Evolutionary conservation across 2,888 invertebrate genomes (phyloP).

Genomic region (Parnassius glacialis): DNA sequence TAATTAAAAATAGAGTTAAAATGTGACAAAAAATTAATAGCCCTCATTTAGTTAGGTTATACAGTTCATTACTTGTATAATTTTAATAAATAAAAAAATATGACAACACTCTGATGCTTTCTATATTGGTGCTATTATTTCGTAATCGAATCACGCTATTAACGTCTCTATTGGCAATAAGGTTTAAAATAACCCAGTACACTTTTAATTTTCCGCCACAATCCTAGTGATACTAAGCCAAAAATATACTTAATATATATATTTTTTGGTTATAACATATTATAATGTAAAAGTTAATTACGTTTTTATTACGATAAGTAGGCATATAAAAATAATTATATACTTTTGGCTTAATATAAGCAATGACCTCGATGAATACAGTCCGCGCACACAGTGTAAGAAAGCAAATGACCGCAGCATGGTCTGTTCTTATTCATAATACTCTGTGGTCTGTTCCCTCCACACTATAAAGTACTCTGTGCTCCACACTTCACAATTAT

Average conservation of each 20-base stretch:
- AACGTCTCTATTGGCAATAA: slow-evolving; percentile 45
- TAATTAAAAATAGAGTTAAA: too few species aligned
- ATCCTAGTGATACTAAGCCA: slow-evolving; percentile 23
- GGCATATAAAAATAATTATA: slow-evolving; percentile 25
- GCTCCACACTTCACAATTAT: neutral
- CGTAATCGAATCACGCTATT: slow-evolving; percentile 35
- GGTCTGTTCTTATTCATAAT: too few species aligned
- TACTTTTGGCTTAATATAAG: slow-evolving; percentile 23
- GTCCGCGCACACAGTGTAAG: slow-evolving; percentile 7
- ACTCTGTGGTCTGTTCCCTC: too few species aligned
- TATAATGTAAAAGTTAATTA: neutral
- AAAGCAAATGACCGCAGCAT: slow-evolving; percentile 1
- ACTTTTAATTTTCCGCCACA: slow-evolving; percentile 6
- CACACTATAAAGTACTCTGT: too few species aligned
- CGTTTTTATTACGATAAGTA: slow-evolving; percentile 6
- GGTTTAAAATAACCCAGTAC: slow-evolving; percentile 42
- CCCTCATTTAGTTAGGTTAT: too few species aligned
- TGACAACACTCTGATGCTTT: neutral
- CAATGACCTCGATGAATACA: slow-evolving; percentile 4
- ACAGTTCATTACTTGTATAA: too few species aligned
- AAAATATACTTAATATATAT: slow-evolving; percentile 8
- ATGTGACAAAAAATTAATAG: too few species aligned
- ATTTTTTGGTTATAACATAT: slow-evolving; percentile 3
- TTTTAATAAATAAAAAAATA: too few species aligned
- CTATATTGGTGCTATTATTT: neutral